A percentile compares a stretch with the other conserved stretches of the same genome.
Evolutionary conservation across 1,140 invertebrate species (phyloP).

Genomic region (Armadillidium nasatum): DNA sequence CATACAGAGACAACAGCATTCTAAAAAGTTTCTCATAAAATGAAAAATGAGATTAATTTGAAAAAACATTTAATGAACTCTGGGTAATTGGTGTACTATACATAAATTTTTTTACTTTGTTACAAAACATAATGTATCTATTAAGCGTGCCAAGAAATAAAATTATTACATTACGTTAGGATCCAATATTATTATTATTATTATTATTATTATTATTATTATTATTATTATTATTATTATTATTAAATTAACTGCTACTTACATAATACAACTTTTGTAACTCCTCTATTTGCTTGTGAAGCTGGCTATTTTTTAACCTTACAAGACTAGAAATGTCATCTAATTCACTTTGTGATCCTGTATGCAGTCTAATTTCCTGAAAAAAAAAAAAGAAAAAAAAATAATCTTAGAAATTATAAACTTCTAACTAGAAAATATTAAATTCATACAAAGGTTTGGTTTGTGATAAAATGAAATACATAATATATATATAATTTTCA

Average conservation of each 20-base stretch:
- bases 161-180: too few species aligned
- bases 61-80: background rate
- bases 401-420: background rate
- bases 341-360: background rate
- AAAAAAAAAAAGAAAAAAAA: background rate
- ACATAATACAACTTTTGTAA: background rate
- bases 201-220: background rate
- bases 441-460: background rate
- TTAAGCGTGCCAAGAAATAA: too few species aligned
- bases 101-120: too few species aligned
- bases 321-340: background rate
- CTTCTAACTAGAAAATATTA: background rate
- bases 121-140: too few species aligned
- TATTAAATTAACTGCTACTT: background rate
- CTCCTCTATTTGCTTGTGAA: background rate
- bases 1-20: background rate
- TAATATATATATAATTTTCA: background rate
- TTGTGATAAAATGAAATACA: background rate
- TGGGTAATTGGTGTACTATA: too few species aligned
- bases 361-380: background rate
- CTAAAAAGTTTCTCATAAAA: background rate
- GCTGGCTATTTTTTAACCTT: background rate
- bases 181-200: background rate
- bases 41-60: background rate
- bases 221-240: background rate